Percentiles rank a stretch among this genome's conserved stretches.
Conservation (phyloP, 2,888 invertebrate genomes). For the Oasisia sp. region DNA sequence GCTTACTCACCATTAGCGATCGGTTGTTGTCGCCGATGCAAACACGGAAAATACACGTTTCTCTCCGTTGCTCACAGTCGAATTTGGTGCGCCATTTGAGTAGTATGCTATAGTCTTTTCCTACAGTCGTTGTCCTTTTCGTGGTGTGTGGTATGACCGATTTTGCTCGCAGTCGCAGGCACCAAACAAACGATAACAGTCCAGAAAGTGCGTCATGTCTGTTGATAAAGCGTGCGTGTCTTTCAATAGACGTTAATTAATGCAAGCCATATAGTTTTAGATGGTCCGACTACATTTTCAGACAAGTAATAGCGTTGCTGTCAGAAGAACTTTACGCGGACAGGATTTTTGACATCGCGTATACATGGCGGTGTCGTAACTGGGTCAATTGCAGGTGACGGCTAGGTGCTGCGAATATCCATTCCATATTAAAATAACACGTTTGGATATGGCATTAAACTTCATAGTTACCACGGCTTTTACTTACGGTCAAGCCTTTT, state of each 20-base stretch:
- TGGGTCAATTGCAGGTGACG: not conserved
- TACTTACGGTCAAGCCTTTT: not conserved
- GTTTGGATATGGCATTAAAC: not conserved
- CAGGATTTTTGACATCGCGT: not conserved
- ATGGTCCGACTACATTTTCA: not conserved
- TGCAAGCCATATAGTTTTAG: not conserved
- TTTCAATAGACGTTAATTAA: not conserved
- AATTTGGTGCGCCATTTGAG: not conserved
- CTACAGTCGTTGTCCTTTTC: not conserved
- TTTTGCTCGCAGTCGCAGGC: not conserved
- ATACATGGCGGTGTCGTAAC: not conserved
- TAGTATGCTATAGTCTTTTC: conserved; percentile 17
- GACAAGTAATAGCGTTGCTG: not conserved
- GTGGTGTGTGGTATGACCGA: not conserved
- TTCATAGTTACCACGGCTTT: not conserved
- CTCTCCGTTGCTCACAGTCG: not conserved
- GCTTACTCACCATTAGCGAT: not conserved
- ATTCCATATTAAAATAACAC: not conserved
- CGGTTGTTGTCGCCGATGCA: not conserved
- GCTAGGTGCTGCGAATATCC: not conserved
- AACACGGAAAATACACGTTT: not conserved
- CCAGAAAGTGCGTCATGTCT: not conserved
- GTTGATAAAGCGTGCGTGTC: not conserved
- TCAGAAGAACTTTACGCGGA: not conserved
- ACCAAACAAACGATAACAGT: not conserved